phyloP scores from a whole-genome alignment of 2,113 vertebrate species.

The Mus spicilegus region DNA sequence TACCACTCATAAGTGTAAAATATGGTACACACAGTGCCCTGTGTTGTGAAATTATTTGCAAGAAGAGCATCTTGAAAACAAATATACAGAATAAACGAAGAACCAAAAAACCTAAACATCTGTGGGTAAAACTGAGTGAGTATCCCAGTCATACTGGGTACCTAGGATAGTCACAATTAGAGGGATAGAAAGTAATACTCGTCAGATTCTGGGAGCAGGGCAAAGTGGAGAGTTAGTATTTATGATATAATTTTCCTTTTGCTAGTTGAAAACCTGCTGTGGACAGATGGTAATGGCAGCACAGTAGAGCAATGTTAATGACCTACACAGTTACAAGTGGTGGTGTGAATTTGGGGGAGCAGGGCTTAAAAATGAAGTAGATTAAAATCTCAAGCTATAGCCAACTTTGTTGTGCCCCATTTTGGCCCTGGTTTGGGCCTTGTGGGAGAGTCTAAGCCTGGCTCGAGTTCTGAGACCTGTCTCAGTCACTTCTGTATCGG shows the following conservation, averaged over 20 bases:
- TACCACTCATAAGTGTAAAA: neutral
- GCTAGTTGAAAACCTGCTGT: neutral
- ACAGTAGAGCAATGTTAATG: neutral
- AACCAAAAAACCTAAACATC: neutral
- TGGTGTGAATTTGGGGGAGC: neutral
- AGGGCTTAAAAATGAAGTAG: neutral
- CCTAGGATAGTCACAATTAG: neutral
- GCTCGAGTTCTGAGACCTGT: too few relatives aligned
- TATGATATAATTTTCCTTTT: neutral
- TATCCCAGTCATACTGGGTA: neutral
- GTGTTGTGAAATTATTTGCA: constrained; percentile 13
- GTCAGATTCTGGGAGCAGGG: neutral
- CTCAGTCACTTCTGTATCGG: too few relatives aligned
- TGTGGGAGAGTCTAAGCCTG: too few relatives aligned
- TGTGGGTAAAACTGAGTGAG: neutral
- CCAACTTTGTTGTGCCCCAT: neutral
- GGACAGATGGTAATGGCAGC: neutral
- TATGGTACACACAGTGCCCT: neutral
- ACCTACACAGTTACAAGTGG: neutral
- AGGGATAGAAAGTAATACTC: neutral
- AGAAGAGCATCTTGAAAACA: neutral
- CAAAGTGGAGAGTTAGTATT: neutral
- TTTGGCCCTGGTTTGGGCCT: too few relatives aligned
- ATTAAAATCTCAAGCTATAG: neutral
- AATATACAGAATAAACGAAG: neutral